Base-by-base conservation (phyloP, 2,888 invertebrate species). In the Digitonthophagus gazella region DNA sequence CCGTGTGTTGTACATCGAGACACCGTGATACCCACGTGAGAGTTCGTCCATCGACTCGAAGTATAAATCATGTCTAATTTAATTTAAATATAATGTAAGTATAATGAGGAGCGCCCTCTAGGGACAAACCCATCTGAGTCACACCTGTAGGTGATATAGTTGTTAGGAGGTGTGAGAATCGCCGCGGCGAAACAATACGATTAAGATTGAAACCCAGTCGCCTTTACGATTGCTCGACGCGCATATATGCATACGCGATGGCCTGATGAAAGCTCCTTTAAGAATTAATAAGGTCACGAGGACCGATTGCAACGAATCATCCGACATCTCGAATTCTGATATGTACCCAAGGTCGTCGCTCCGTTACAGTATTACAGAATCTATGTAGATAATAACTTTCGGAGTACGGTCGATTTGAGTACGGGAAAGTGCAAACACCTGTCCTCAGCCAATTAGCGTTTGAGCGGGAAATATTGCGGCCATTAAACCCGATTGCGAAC, bases 61-160 rank as follows among this genome's bases (percentile, higher is more conserved):
- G 77, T 78, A 79, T 79, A 79, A 79, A 79, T 79, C 78, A 78
- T 71, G 75, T 78, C 80, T 79, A 78, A 80, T 80, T 80, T 78
- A 80, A 80, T 81, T 80, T 79, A 79, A 80, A 81, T 80, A 80
- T 80, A 80, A 80, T 80, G 80, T 77, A 78, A 78, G 80, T 78
- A 80, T 79, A 80, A 80, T 79, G 79, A 80, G 79, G 78, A 77
- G 80, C 80, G 80, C 80, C 80, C 80, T 78, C 77, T 77, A 74
- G 73, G 72, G 80, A 78, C 80, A 75, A 80, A 78, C 81, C 80
- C 80, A 80, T 74, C 76, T 81, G 81, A 81, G 76, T 81, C 80
- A 81, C 80, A 80, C 78, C 80, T 79, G 80, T 80, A 80, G 80
- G 80, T 80, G 80, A 80, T 80, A 80, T 77, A 80, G 80, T 79